These are phyloP conservation scores for Gryllus bimaculatus DNA, from an alignment of 1,140 invertebrate genomes.

Conservation along the genomic window DNA sequence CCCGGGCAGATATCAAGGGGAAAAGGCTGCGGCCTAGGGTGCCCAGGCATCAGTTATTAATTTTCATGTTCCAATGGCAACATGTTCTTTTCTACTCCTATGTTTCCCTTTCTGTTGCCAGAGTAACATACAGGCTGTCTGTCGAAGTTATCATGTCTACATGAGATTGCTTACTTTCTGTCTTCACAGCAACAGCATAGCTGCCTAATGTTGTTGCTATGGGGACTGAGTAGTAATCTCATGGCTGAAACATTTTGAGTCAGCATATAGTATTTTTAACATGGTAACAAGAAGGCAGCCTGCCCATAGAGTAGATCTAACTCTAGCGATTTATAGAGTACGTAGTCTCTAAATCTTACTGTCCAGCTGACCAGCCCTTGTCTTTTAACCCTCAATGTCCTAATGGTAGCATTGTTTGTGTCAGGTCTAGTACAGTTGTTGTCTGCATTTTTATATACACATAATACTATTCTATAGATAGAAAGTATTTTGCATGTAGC, in stretches of 20 bases:
- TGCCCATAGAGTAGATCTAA: conserved; percentile 8
- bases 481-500: conserved; percentile 2
- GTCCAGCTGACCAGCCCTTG: conserved; percentile 8
- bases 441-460: conserved; percentile 12
- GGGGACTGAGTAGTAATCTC: not conserved
- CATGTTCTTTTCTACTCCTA: conserved; percentile 7
- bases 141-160: not conserved
- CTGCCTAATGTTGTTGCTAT: conserved; percentile 13
- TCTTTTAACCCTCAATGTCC: conserved; percentile 10
- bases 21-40: conserved; percentile 19
- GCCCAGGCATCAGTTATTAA: not conserved
- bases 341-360: not conserved
- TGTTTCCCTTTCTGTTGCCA: conserved; percentile 4
- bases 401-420: conserved; percentile 6
- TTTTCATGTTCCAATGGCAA: conserved; percentile 10
- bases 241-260: not conserved
- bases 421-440: conserved; percentile 10
- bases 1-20: conserved; percentile 47
- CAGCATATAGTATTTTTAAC: not conserved
- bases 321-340: conserved; percentile 8
- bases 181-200: conserved; percentile 10
- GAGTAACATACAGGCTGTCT: conserved; percentile 6
- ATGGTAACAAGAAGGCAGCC: conserved; percentile 8
- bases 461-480: conserved; percentile 2
- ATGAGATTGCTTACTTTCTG: conserved; percentile 10